These are phyloP conservation scores for Rhadina sibilatrix DNA, from an alignment of 2,113 vertebrate genomes.

Conservation along the genomic window DNA sequence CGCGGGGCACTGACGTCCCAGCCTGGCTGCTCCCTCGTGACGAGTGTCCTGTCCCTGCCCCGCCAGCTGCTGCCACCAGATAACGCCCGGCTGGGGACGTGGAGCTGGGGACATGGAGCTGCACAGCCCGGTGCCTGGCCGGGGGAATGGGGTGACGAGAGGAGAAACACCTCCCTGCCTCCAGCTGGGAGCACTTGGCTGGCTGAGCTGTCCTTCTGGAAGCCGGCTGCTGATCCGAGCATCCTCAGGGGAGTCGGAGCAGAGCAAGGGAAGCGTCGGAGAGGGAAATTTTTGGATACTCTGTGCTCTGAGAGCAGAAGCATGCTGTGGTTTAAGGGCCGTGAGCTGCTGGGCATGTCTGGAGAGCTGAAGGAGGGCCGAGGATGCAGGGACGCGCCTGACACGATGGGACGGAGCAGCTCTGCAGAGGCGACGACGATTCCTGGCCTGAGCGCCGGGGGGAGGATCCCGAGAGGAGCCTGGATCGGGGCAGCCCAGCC, in stretches of 20 bases:
- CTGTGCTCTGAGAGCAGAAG: neutral
- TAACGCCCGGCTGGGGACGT: neutral
- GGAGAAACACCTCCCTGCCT: neutral
- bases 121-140: neutral
- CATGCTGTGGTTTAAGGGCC: neutral
- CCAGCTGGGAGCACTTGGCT: rapidly evolving
- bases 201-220: neutral
- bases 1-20: rapidly evolving
- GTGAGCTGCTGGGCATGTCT: neutral
- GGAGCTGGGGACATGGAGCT: neutral
- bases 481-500: neutral
- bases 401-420: neutral
- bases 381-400: neutral
- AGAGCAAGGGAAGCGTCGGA: rapidly evolving
- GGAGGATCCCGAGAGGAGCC: rapidly evolving
- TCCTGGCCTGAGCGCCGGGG: rapidly evolving
- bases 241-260: neutral
- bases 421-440: rapidly evolving
- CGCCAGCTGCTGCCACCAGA: slow-evolving; percentile 17
- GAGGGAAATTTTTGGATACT: neutral
- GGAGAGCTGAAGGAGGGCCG: neutral
- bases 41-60: neutral
- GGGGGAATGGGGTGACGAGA: neutral
- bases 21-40: neutral
- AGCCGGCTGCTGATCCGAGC: rapidly evolving